Conservation (phyloP, 2,888 invertebrate genomes). For the Chloromyia formosa region DNA sequence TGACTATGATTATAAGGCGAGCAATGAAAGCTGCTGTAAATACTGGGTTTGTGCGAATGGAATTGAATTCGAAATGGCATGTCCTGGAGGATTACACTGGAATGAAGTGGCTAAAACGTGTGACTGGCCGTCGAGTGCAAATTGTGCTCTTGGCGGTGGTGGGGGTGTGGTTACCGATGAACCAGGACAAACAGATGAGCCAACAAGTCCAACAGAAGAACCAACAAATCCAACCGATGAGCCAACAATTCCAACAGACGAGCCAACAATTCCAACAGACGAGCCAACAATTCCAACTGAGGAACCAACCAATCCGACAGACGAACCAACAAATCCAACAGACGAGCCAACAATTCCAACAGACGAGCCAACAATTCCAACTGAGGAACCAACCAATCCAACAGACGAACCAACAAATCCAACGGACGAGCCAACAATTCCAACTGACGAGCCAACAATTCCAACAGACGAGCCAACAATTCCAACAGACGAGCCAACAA, state of each 20-base stretch:
- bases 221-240: neutral
- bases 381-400: neutral
- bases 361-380: neutral
- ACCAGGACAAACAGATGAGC: neutral
- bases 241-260: neutral
- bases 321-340: neutral
- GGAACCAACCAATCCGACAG: neutral
- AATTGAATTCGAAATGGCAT: neutral
- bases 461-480: neutral
- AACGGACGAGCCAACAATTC: neutral
- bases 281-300: neutral
- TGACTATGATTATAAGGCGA: neutral
- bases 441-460: neutral
- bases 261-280: neutral
- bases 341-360: neutral
- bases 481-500: neutral
- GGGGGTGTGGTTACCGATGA: neutral
- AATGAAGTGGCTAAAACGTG: neutral
- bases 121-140: conserved; percentile 4
- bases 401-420: neutral
- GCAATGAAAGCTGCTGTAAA: neutral
- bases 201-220: neutral
- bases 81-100: conserved; percentile 22
- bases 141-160: neutral
- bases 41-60: conserved; percentile 29